A percentile compares a stretch with the other conserved stretches of the same genome.
phyloP scores from a whole-genome alignment of 2,113 vertebrate genomes.

The Clinocottus analis region DNA sequence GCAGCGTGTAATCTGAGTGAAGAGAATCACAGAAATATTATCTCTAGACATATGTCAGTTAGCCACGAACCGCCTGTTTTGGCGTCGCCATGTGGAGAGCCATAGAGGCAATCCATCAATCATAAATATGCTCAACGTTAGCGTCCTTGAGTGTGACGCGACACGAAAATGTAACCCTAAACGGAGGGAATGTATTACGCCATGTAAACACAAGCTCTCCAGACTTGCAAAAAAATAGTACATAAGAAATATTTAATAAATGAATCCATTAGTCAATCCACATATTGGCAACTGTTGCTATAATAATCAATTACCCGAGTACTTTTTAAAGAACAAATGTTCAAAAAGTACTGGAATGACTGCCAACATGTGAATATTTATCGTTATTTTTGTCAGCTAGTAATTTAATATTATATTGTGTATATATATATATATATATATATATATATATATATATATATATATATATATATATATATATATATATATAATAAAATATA shows the following conservation, averaged over 20 bases:
- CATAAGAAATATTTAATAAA: neutral
- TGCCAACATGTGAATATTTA: neutral
- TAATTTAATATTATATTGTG: neutral
- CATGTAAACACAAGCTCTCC: neutral
- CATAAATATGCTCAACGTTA: neutral
- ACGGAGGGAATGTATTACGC: neutral
- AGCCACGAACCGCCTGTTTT: too few species aligned
- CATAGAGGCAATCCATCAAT: neutral
- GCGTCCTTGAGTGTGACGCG: too few species aligned
- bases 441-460: too few species aligned
- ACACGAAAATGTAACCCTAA: neutral
- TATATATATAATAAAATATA: too few species aligned
- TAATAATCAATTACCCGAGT: neutral
- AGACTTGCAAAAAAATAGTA: neutral
- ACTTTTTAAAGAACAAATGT: neutral
- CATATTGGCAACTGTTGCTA: neutral
- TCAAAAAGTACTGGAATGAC: too few species aligned
- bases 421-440: too few species aligned
- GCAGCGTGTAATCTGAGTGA: neutral
- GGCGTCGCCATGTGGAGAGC: too few species aligned
- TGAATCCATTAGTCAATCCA: neutral
- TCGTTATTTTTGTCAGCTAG: neutral
- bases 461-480: too few species aligned
- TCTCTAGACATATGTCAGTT: neutral
- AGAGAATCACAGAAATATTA: slow-evolving; percentile 10